Conservation (phyloP, 2,888 invertebrate species). For the Mesochorus sp. region DNA sequence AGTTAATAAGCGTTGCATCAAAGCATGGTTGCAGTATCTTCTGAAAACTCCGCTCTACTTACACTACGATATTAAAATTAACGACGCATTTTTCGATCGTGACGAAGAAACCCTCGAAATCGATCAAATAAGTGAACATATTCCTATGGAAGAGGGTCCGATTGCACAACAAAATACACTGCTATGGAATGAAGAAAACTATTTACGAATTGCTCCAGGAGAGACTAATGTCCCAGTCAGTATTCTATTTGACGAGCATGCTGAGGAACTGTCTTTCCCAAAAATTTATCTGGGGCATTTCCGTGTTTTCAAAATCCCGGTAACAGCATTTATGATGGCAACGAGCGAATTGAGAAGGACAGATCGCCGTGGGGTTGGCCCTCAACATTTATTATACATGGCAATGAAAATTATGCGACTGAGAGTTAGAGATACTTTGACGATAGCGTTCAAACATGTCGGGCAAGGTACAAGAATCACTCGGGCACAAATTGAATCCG, state of each 20-base stretch:
- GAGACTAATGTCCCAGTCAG: slow-evolving; percentile 69
- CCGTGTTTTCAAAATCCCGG: slow-evolving; percentile 68
- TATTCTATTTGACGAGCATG: slow-evolving; percentile 77
- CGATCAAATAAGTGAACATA: slow-evolving; percentile 21
- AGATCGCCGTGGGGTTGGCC: slow-evolving; percentile 78
- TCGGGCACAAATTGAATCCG: slow-evolving; percentile 69
- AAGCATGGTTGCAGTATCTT: slow-evolving; percentile 65
- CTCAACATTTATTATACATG: slow-evolving; percentile 72
- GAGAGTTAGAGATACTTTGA: slow-evolving; percentile 51
- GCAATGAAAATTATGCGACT: slow-evolving; percentile 79
- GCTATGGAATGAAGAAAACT: slow-evolving; percentile 58
- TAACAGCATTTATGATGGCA: slow-evolving; percentile 77
- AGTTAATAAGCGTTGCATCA: slow-evolving; percentile 63
- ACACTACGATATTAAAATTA: slow-evolving; percentile 21
- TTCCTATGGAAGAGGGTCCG: slow-evolving; percentile 33
- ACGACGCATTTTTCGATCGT: slow-evolving; percentile 8
- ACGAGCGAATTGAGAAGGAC: slow-evolving; percentile 77
- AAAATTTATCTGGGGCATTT: slow-evolving; percentile 77
- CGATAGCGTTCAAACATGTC: slow-evolving; percentile 63
- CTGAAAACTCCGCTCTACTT: slow-evolving; percentile 54
- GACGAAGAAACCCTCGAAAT: not conserved
- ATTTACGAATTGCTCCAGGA: slow-evolving; percentile 44
- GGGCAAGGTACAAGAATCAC: slow-evolving; percentile 70
- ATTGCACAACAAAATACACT: slow-evolving; percentile 43
- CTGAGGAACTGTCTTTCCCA: slow-evolving; percentile 80